Conservation (phyloP, 2,797 vertebrate species). For the Carcharodon carcharias region DNA sequence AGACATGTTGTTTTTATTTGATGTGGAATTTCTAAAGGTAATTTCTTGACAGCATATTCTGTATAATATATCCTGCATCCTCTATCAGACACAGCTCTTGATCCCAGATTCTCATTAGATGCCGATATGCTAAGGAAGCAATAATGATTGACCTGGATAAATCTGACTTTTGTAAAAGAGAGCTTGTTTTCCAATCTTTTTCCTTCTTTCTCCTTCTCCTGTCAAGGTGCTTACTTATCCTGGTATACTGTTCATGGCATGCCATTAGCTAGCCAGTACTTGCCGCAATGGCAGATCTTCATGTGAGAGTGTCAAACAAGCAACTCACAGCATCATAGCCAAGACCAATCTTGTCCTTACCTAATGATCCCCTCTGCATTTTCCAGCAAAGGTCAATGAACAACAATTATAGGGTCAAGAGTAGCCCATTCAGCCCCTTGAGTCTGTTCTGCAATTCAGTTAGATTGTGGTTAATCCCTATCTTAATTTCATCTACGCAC, state of each 20-base stretch:
- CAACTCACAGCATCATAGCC: neutral
- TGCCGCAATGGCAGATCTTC: neutral
- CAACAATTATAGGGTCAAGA: neutral
- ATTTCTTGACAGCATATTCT: neutral
- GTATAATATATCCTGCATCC: neutral
- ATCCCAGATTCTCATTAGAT: neutral
- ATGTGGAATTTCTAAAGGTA: slow-evolving; percentile 5
- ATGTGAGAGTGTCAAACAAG: neutral
- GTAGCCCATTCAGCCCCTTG: neutral
- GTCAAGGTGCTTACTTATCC: neutral
- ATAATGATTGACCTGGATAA: neutral
- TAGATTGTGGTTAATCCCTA: neutral
- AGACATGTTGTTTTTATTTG: slow-evolving; percentile 29
- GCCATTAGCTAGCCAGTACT: neutral
- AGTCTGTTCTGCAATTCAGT: neutral
- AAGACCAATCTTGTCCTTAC: neutral
- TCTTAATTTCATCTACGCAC: neutral
- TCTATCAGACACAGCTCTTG: neutral
- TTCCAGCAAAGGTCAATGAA: neutral
- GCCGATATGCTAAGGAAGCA: neutral
- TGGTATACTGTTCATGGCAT: neutral
- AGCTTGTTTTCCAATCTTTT: neutral
- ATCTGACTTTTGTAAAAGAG: neutral
- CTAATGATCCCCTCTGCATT: neutral
- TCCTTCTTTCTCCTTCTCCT: neutral